Base-by-base conservation (phyloP, 37 sponge, comb jelly and placozoan genomes). In the Haliclona indistincta region DNA sequence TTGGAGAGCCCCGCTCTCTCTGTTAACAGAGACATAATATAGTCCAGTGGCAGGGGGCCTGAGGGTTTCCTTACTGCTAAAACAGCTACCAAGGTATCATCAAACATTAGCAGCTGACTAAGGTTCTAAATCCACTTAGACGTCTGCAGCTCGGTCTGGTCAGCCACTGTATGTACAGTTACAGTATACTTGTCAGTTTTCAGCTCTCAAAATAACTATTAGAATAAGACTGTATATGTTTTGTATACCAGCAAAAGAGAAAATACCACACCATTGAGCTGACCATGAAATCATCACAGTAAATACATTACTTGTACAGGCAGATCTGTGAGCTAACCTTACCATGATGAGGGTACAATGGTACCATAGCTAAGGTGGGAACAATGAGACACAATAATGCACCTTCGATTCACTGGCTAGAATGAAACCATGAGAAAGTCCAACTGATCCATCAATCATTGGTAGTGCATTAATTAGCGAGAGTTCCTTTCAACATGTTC, bases 401-500 rank as follows among this genome's bases (percentile, higher is more conserved):
- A 2, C n/a, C 70, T 6, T 44, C 4, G 39, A 52, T 82, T 87
- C 54, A 86, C 94, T 98, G 26, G 91, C 83, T 0, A 95, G 87
- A 77, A n/a, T n/a, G n/a, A n/a, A 97, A 97, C 1, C 99, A 95
- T 74, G 99, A 86, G 84, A 97, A 97, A 34, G 93, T 92, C 90
- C 90, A 89, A 68, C 87, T 95, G 68, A 98, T 98, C 96, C 99
- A 98, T 10, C 99, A 34, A 98, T 85, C 99, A 98, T 98, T 4
- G 99, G 99, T 17, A 98, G 72, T 34, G 95, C 84, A 65, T 98
- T 95, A 20, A 86, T n/a, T n/a, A n/a, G n/a, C 90, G 61, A 98
- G 62, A 32, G 89, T 98, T 19, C 95, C 93, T 87, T 95, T 95
- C 99, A 95, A 76, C 99, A 98, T 98, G 52, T 95, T 89, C 19